Evolutionary conservation across 1,140 invertebrate genomes (phyloP).

Genomic region (Calephelis nemesis): DNA sequence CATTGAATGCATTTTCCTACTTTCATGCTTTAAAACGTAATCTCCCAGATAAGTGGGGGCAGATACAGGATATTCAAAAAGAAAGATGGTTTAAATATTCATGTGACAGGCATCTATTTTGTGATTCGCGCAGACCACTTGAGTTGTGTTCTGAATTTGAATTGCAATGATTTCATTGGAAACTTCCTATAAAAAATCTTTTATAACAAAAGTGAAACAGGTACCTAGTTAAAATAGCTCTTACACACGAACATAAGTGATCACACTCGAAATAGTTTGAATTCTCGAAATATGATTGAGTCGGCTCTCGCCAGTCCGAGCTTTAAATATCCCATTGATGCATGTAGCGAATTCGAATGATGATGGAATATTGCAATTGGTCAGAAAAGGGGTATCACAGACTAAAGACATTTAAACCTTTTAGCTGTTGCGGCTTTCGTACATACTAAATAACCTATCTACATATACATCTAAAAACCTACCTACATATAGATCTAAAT

Average conservation of each 20-base stretch:
- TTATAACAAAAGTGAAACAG: background rate
- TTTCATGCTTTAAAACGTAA: no score
- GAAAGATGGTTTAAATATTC: no score
- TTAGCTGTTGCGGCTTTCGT: no score
- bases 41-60: no score
- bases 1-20: no score
- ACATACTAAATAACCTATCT: no score
- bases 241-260: constrained; percentile 11
- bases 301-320: background rate
- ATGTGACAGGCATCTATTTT: no score
- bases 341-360: constrained; percentile 21
- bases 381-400: constrained; percentile 5
- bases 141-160: no score
- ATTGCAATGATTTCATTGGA: background rate
- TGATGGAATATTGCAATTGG: constrained; percentile 32
- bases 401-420: background rate
- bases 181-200: background rate
- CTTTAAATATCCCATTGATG: constrained; percentile 39
- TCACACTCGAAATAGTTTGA: constrained; percentile 38
- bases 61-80: no score
- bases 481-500: no score
- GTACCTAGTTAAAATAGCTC: constrained; percentile 1
- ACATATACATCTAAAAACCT: no score
- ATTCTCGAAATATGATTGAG: constrained; percentile 30
- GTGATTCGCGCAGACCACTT: no score